Base-by-base conservation (phyloP, 2,797 vertebrate species). In the Coregonus sp. region DNA sequence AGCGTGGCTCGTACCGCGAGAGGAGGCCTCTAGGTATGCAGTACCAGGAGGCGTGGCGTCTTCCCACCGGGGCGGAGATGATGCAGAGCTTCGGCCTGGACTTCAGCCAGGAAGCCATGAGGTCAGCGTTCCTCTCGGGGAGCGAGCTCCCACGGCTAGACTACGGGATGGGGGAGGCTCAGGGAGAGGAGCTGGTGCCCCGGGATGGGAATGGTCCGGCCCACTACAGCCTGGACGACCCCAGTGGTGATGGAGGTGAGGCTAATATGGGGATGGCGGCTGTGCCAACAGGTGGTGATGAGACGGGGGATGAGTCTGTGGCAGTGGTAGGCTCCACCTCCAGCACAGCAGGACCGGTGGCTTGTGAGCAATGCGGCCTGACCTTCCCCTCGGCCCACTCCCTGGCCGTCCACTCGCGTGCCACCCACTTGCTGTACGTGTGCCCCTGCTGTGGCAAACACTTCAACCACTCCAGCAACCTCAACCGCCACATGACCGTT, bases 381-480 rank as follows among this genome's bases (percentile, higher is more conserved):
- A 92, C 94, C 0, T 99, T 98, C 89, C 96, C 96, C 4, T 95
- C 96, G 0, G 93, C 96, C 12, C 96, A 98, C 81, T 95, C 96
- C 37, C 82, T 99, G 7, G 95, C 96, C 4, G 86, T 96, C 85
- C 97, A 98, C 91, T 95, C 96, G 84, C 94, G 96, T 1, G 93
- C 96, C 0, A 94, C 95, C 0, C 97, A 98, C 84, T 92, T 96
- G 80, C 94, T 98, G 3, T 98, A 97, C 80, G 92, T 95, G 86
- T 99, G 97, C 86, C 97, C 96, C 0, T 97, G 96, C 81, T 99
- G 97, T 16, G 96, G 96, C 6, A 98, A 98, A 82, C 95, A 97
- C 85, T 99, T 98, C 91, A 97, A 96, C 89, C 96, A 98, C 91
- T 94, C 96, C 59, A 94, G 93, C 92, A 98, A 97, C 94, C 95